A percentile compares a stretch with the other conserved stretches of the same genome.
Conservation (phyloP, 2,797 vertebrate species). For the Champsocephalus esox region DNA sequence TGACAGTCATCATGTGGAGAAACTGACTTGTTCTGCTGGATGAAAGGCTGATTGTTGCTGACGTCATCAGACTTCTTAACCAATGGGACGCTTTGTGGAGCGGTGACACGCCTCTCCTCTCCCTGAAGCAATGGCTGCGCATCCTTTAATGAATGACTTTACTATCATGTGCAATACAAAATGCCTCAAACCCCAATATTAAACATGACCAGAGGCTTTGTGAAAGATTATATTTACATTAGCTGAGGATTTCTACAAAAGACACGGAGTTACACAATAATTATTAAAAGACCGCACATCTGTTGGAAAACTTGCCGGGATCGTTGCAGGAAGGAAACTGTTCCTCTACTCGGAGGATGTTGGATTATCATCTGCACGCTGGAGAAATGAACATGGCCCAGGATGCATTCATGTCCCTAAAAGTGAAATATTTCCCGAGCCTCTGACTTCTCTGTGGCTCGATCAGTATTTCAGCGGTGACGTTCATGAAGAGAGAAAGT, state of each 20-base stretch:
- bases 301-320: constrained; percentile 23
- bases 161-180: constrained; percentile 51
- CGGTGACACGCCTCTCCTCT: constrained; percentile 26
- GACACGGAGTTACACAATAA: constrained; percentile 37
- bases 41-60: constrained; percentile 12
- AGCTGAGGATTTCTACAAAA: constrained; percentile 32
- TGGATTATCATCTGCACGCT: constrained; percentile 15
- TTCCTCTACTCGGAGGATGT: constrained; percentile 19
- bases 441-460: constrained; percentile 12
- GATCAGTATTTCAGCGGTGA: constrained; percentile 12
- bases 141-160: constrained; percentile 42
- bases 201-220: constrained; percentile 43
- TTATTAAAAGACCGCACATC: constrained; percentile 36
- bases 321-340: constrained; percentile 19
- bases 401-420: constrained; percentile 25
- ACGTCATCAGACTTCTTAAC: constrained; percentile 18
- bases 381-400: constrained; percentile 31
- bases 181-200: constrained; percentile 47
- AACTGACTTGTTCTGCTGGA: constrained; percentile 35
- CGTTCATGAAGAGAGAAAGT: constrained; percentile 20
- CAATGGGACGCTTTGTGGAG: background rate
- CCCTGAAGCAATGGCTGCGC: constrained; percentile 44
- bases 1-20: constrained; percentile 23
- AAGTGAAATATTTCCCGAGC: constrained; percentile 24
- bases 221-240: constrained; percentile 53